Conservation (phyloP, 1,140 invertebrate species). For the Brachionus asplanchnoidis region DNA sequence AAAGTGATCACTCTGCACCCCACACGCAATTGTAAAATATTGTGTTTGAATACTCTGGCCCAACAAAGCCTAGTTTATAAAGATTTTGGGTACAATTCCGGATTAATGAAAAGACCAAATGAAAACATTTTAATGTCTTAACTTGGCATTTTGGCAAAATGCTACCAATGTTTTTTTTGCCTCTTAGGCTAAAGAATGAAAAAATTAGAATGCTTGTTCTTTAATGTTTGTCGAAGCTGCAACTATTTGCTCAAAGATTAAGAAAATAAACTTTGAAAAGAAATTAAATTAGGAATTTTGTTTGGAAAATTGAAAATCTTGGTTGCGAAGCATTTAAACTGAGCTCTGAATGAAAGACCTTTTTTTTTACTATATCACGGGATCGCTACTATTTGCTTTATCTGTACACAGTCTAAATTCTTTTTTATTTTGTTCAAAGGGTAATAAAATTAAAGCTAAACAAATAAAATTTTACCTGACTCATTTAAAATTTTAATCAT, state of each 20-base stretch:
- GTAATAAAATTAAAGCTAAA: not conserved
- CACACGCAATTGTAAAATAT: not conserved
- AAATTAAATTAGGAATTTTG: not conserved
- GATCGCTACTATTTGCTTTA: constrained; percentile 23
- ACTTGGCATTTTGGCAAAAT: not conserved
- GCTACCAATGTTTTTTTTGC: not conserved
- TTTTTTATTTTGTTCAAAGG: not conserved
- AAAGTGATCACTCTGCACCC: not conserved
- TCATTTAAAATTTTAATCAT: constrained; percentile 7
- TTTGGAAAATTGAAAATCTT: not conserved
- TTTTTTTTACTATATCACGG: not conserved
- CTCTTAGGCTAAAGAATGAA: not conserved
- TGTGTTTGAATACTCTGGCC: not conserved
- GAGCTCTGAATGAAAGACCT: not conserved
- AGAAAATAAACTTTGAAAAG: not conserved
- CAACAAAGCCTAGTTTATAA: not conserved
- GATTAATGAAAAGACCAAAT: not conserved
- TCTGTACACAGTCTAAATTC: not conserved
- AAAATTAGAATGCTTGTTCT: not conserved
- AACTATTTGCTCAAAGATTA: not conserved
- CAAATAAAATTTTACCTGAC: constrained; percentile 16
- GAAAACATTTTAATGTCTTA: not conserved
- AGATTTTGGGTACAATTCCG: not conserved
- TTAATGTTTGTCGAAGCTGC: not conserved
- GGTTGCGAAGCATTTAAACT: not conserved